These are phyloP conservation scores for Rhadinocentrus ornatus DNA, from an alignment of 2,797 vertebrate species.

Conservation along the genomic window DNA sequence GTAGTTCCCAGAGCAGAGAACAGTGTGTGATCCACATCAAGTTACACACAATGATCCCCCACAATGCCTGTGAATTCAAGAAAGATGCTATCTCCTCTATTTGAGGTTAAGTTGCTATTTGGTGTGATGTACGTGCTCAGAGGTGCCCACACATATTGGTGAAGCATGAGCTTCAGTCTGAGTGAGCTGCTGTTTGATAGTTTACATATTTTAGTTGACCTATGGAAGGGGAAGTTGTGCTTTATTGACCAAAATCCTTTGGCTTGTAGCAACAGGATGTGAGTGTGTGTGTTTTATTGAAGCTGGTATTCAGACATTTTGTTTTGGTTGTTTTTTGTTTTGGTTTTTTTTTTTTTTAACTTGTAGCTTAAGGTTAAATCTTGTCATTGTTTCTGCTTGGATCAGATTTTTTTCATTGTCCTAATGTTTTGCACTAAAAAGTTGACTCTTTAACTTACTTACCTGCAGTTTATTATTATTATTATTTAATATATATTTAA, in stretches of 20 bases:
- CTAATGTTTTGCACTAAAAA: background rate
- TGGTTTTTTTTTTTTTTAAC: background rate
- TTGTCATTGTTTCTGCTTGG: slow-evolving; percentile 2
- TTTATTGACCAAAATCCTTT: slow-evolving; percentile 24
- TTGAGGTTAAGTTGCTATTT: slow-evolving; percentile 25
- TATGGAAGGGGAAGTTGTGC: slow-evolving; percentile 15
- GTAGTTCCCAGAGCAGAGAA: slow-evolving; percentile 59
- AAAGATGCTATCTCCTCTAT: slow-evolving; percentile 41
- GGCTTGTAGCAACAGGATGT: slow-evolving; percentile 32
- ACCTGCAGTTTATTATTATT: background rate
- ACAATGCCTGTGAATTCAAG: slow-evolving; percentile 21
- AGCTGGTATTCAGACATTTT: slow-evolving; percentile 35
- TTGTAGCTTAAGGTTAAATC: slow-evolving; percentile 8
- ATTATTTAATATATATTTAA: no score
- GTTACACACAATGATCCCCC: slow-evolving; percentile 41
- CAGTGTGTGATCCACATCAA: slow-evolving; percentile 65
- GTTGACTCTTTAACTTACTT: background rate
- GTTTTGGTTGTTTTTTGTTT: slow-evolving; percentile 4
- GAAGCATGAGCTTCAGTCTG: slow-evolving; percentile 21
- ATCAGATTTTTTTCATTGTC: background rate
- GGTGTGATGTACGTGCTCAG: slow-evolving; percentile 8
- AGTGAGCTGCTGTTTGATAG: slow-evolving; percentile 21
- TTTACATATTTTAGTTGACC: slow-evolving; percentile 29
- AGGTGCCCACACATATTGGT: slow-evolving; percentile 1
- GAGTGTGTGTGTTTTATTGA: slow-evolving; percentile 37